phyloP scores from a whole-genome alignment of 2,113 vertebrate species.

The Phasianus colchicus region DNA sequence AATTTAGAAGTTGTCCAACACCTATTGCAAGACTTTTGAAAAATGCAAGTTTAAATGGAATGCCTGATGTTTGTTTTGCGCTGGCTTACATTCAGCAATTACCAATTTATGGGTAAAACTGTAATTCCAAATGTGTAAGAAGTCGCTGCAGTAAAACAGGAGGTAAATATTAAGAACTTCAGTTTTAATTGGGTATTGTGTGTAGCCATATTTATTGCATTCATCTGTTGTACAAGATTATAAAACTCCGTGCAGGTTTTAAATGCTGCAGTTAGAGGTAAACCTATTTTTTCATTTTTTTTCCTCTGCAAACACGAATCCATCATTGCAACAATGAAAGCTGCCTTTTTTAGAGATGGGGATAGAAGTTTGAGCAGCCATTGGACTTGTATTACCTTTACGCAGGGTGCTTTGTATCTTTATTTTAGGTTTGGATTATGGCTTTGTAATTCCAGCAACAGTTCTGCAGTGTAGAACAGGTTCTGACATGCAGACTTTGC shows the following conservation, averaged over 20 bases:
- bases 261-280: neutral
- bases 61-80: neutral
- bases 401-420: neutral
- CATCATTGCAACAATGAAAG: neutral
- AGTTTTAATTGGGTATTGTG: constrained; percentile 11
- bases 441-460: constrained; percentile 45
- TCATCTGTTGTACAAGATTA: neutral
- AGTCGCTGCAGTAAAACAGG: constrained; percentile 27
- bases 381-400: neutral
- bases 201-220: constrained; percentile 62
- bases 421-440: constrained; percentile 24
- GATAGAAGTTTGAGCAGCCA: neutral
- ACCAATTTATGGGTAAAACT: neutral
- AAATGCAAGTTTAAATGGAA: constrained; percentile 59
- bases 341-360: neutral
- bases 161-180: constrained; percentile 50
- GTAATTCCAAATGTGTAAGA: neutral
- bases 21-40: constrained; percentile 18
- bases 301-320: neutral
- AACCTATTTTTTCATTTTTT: neutral
- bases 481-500: constrained; percentile 39
- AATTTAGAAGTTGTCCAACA: constrained; percentile 28
- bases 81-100: neutral
- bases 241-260: constrained; percentile 28
- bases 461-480: constrained; percentile 44